These are phyloP conservation scores for Eupithecia tripunctaria DNA, from an alignment of 2,888 invertebrate genomes.

Conservation along the genomic window DNA sequence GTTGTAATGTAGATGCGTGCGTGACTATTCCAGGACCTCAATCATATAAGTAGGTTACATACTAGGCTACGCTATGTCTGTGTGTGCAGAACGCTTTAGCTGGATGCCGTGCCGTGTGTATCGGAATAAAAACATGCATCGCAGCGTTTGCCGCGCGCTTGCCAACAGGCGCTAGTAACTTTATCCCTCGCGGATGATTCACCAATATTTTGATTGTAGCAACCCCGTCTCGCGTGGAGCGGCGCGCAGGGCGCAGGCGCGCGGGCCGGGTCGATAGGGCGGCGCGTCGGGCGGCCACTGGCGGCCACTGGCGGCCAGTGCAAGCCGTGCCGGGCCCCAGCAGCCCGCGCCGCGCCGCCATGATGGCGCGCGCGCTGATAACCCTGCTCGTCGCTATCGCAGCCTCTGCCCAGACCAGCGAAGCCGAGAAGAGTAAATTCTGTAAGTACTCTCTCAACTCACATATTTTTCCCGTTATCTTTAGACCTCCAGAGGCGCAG, in stretches of 20 bases:
- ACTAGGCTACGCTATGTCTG: background rate
- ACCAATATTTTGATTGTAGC: constrained; percentile 42
- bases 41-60: background rate
- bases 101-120: background rate
- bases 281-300: constrained; percentile 17
- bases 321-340: constrained; percentile 66
- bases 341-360: constrained; percentile 77
- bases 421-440: constrained; percentile 83
- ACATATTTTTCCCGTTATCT: background rate
- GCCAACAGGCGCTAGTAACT: constrained; percentile 35
- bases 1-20: constrained; percentile 28
- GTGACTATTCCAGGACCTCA: constrained; percentile 15
- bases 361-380: constrained; percentile 75
- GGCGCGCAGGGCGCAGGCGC: constrained; percentile 18
- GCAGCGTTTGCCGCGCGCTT: constrained; percentile 20
- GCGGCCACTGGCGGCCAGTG: constrained; percentile 40
- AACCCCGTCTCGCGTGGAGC: constrained; percentile 35
- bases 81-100: background rate
- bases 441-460: constrained; percentile 66
- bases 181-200: constrained; percentile 37
- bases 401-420: constrained; percentile 59
- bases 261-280: constrained; percentile 57
- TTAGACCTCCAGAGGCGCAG: background rate
- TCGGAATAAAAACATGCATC: constrained; percentile 1
- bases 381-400: constrained; percentile 67